Evolutionary conservation across 2,113 vertebrate genomes (phyloP).

Genomic region (Pollachius pollachius): DNA sequence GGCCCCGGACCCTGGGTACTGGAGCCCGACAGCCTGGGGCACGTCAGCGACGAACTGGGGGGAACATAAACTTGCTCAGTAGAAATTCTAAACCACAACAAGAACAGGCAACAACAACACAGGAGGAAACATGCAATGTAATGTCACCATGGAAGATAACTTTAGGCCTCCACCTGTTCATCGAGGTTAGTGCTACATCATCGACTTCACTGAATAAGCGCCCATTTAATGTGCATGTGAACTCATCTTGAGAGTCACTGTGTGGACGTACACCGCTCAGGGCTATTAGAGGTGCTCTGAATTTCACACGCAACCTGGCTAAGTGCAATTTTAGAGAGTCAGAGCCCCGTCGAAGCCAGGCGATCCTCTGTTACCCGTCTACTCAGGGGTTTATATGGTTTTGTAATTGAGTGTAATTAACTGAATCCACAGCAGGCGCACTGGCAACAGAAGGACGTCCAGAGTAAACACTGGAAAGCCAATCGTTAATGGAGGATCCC

Average conservation of each 20-base stretch:
- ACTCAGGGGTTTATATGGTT: neutral
- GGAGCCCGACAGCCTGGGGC: constrained; percentile 84
- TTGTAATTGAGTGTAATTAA: neutral
- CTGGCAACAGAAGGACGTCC: neutral
- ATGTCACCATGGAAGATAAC: too few species aligned
- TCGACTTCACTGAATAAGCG: too few species aligned
- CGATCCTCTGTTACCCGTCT: neutral
- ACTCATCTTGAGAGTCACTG: too few species aligned
- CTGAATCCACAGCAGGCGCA: neutral
- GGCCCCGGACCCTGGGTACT: constrained; percentile 95
- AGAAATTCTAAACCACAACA: constrained; percentile 2
- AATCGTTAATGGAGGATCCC: neutral
- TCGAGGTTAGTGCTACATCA: too few species aligned
- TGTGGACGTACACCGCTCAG: too few species aligned
- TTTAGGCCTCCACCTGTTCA: too few species aligned
- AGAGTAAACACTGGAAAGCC: neutral
- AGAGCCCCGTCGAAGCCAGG: neutral
- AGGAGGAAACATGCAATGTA: too few species aligned
- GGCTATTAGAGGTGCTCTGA: too few species aligned
- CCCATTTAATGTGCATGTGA: too few species aligned
- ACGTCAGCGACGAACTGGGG: constrained; percentile 85
- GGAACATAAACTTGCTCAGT: too few species aligned
- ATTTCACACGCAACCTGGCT: too few species aligned
- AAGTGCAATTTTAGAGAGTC: neutral
- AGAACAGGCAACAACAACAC: too few species aligned